Percentiles rank a stretch among this genome's conserved stretches.
Conservation (phyloP, 2,888 invertebrate genomes). For the Fragum whitleyi region DNA sequence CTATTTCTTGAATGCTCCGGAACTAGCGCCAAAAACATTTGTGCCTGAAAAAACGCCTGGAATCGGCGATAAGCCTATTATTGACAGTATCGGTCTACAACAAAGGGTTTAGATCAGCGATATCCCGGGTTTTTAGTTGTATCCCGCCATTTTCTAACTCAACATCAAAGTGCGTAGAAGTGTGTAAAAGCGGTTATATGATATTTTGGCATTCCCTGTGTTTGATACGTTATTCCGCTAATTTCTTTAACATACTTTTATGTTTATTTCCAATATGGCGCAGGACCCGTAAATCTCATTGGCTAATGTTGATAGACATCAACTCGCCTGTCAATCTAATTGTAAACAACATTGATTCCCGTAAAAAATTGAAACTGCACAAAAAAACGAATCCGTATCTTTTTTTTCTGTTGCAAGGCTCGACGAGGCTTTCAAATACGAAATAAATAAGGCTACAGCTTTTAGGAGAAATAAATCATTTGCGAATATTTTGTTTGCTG, state of each 20-base stretch:
- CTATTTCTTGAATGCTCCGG: background rate
- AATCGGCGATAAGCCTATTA: constrained; percentile 8
- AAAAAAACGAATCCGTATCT: background rate
- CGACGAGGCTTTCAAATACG: background rate
- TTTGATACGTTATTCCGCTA: constrained; percentile 30
- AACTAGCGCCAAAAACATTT: background rate
- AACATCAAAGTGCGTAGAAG: constrained; percentile 15
- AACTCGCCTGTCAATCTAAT: constrained; percentile 5
- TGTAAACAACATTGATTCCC: background rate
- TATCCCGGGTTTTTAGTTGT: constrained; percentile 8
- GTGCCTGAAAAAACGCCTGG: background rate
- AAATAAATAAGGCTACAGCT: background rate
- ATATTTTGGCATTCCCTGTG: constrained; percentile 20
- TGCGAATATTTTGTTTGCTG: too few relatives aligned
- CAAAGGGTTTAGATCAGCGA: constrained; percentile 7
- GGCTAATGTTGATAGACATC: constrained; percentile 7
- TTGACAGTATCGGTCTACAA: constrained; percentile 17
- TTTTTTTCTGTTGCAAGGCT: background rate
- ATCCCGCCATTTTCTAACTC: constrained; percentile 4
- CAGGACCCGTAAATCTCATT: background rate
- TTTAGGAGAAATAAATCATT: too few relatives aligned
- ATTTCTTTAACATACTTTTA: constrained; percentile 29
- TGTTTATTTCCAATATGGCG: constrained; percentile 26
- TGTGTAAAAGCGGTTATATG: constrained; percentile 22
- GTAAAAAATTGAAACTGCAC: background rate